These are phyloP conservation scores for Dufourea novaeangliae DNA, from an alignment of 1,140 invertebrate species.

Conservation along the genomic window DNA sequence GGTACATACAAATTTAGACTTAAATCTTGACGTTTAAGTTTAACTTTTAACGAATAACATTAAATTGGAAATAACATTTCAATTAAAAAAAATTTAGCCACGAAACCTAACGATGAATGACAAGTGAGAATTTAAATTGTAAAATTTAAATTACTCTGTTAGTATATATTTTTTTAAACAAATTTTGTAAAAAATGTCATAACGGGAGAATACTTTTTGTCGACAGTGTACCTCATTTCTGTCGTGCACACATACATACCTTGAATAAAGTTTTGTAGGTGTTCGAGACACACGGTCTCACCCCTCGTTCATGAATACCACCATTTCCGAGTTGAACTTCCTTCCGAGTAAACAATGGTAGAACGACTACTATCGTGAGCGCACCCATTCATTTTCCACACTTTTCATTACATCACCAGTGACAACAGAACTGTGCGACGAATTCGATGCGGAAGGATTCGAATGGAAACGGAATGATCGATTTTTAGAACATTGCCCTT, in stretches of 20 bases:
- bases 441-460: constrained; percentile 33
- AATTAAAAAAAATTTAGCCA: no score
- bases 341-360: constrained; percentile 74
- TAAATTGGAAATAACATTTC: no score
- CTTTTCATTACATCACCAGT: constrained; percentile 66
- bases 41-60: no score
- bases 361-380: constrained; percentile 54
- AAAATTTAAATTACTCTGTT: background rate
- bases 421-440: constrained; percentile 25
- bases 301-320: constrained; percentile 70
- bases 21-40: no score
- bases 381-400: constrained; percentile 68
- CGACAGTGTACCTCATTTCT: background rate
- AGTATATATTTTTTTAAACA: background rate
- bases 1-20: no score
- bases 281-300: background rate
- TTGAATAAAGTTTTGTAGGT: background rate
- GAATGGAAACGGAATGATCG: background rate
- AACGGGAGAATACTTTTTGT: background rate
- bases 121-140: background rate
- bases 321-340: constrained; percentile 79
- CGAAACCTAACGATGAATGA: no score
- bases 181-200: no score
- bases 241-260: background rate
- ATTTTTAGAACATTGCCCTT: constrained; percentile 2